phyloP scores from a whole-genome alignment of 2,113 vertebrate species.

The Rousettus leschenaultii region DNA sequence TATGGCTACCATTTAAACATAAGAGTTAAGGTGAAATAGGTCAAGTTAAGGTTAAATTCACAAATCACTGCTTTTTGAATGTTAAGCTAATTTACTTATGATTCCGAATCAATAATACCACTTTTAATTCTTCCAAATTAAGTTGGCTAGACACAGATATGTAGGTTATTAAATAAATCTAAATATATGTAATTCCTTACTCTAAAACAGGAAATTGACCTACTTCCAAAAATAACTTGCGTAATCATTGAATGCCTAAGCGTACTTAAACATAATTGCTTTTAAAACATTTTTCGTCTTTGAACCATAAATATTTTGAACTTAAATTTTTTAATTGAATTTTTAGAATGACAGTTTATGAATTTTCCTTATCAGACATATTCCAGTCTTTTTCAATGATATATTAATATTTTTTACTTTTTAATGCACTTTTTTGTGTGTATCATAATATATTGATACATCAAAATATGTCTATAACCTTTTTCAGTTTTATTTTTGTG shows the following conservation, averaged over 20 bases:
- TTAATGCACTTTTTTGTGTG: neutral
- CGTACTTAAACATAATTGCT: neutral
- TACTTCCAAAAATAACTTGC: slow-evolving; percentile 39
- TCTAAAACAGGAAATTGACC: neutral
- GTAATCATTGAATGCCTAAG: slow-evolving; percentile 15
- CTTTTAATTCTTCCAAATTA: slow-evolving; percentile 3
- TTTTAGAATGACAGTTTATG: slow-evolving; percentile 20
- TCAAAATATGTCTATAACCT: neutral
- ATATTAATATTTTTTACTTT: neutral
- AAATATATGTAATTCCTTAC: slow-evolving; percentile 41
- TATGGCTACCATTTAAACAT: neutral
- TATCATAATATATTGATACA: neutral
- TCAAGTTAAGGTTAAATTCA: neutral
- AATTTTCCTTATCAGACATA: neutral
- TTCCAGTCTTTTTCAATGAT: neutral
- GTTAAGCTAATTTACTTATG: neutral
- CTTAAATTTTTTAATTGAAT: neutral
- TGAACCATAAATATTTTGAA: slow-evolving; percentile 22
- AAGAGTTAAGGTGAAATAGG: neutral
- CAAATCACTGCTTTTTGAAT: neutral
- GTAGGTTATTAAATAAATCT: neutral
- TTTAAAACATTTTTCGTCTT: slow-evolving; percentile 24
- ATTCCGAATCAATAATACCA: slow-evolving; percentile 17
- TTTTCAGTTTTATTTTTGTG: neutral
- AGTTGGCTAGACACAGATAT: neutral